A percentile compares a stretch with the other conserved stretches of the same genome.
Evolutionary conservation across 2,113 vertebrate species (phyloP).

Genomic region (Gymnogyps californianus): DNA sequence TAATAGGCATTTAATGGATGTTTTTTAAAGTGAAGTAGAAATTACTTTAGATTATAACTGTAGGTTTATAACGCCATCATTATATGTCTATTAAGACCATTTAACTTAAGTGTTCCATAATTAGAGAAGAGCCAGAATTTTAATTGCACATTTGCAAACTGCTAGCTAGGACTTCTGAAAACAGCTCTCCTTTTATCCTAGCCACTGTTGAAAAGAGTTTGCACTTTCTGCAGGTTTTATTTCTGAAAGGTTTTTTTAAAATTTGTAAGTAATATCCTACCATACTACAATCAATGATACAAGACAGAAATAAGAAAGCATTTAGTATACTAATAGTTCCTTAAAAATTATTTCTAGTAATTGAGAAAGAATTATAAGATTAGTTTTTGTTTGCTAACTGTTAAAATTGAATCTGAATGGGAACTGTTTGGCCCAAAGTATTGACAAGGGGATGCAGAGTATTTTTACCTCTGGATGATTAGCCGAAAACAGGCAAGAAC

Average conservation of each 20-base stretch:
- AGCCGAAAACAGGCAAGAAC: neutral
- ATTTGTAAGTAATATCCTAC: neutral
- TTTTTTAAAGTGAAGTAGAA: conserved; percentile 69
- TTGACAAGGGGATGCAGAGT: neutral
- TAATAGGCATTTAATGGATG: conserved; percentile 69
- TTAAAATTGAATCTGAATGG: neutral
- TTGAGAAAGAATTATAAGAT: neutral
- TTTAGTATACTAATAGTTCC: neutral
- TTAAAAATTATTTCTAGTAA: neutral
- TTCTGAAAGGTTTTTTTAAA: neutral
- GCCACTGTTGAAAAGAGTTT: neutral
- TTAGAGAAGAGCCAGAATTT: conserved; percentile 73
- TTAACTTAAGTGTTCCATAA: conserved; percentile 74
- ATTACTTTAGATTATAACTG: conserved; percentile 71
- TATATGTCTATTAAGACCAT: conserved; percentile 76
- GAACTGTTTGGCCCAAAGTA: neutral
- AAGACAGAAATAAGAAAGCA: neutral
- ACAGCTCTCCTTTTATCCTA: conserved; percentile 27
- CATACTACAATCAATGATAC: neutral
- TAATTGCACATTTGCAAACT: conserved; percentile 76
- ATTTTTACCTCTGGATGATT: neutral
- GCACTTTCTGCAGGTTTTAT: neutral
- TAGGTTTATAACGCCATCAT: conserved; percentile 73
- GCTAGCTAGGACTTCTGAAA: conserved; percentile 60
- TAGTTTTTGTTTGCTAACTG: neutral